phyloP scores from a whole-genome alignment of 1,140 invertebrate species.

The Pseudomyrmex concolor region DNA sequence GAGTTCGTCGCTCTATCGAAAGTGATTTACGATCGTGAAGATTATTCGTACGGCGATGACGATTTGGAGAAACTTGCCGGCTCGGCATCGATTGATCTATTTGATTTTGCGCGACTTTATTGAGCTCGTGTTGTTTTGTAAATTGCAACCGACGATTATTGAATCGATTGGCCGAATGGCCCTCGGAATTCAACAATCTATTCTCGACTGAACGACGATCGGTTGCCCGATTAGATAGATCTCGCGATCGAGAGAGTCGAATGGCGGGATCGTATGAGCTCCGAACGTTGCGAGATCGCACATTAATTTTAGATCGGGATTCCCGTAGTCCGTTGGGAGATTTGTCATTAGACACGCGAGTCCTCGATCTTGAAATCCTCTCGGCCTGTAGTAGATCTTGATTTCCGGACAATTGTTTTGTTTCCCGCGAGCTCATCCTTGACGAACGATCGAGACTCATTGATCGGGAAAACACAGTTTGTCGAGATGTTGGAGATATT shows the following conservation, averaged over 20 bases:
- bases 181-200: not conserved
- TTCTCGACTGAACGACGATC: not conserved
- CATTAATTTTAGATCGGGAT: not conserved
- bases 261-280: not conserved
- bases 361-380: not conserved
- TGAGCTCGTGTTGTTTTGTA: conserved; percentile 10
- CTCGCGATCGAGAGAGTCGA: conserved; percentile 12
- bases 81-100: not conserved
- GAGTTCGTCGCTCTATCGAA: not conserved
- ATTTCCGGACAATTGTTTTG: not conserved
- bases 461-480: conserved; percentile 27
- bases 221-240: not conserved
- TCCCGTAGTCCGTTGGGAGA: not conserved
- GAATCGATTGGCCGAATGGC: not conserved
- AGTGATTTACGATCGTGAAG: conserved; percentile 7
- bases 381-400: conserved; percentile 29
- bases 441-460: conserved; percentile 46
- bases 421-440: not conserved
- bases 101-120: not conserved
- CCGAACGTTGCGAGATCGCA: not conserved
- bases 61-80: not conserved
- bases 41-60: conserved; percentile 14
- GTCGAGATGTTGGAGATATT: not conserved
- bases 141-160: conserved; percentile 24
- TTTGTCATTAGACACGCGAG: not conserved